A percentile compares a stretch with the other conserved stretches of the same genome.
phyloP scores from a whole-genome alignment of 2,888 invertebrate genomes.

The Synanthedon vespiformis region DNA sequence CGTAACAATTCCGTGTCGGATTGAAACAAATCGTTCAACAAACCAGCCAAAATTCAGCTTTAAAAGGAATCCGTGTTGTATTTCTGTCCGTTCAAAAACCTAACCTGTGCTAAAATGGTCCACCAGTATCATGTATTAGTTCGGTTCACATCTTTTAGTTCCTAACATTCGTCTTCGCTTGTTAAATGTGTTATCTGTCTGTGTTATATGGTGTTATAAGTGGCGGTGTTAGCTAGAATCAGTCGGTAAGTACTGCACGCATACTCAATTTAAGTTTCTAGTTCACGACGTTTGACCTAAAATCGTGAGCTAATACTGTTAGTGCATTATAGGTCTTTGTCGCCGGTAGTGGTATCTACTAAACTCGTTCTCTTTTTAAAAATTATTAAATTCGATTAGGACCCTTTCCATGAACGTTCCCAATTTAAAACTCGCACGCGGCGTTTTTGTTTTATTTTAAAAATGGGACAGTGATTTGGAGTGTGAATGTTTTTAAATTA shows the following conservation, averaged over 20 bases:
- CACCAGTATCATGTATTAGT: constrained; percentile 2
- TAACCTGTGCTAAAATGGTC: constrained; percentile 7
- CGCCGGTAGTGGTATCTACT: neutral
- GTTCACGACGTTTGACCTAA: constrained; percentile 42
- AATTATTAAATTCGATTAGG: neutral
- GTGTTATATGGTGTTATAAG: neutral
- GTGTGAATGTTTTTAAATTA: neutral
- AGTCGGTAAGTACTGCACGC: constrained; percentile 15
- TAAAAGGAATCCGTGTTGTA: neutral
- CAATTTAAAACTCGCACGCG: constrained; percentile 2
- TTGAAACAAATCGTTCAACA: constrained; percentile 11
- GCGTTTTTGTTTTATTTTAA: neutral
- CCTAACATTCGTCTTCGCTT: neutral
- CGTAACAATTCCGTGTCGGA: constrained; percentile 14
- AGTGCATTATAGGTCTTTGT: constrained; percentile 18
- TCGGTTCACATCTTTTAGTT: constrained; percentile 2
- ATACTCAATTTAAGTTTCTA: constrained; percentile 18
- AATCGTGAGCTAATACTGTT: constrained; percentile 49
- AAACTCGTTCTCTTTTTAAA: neutral
- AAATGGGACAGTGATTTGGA: neutral
- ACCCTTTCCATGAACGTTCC: constrained; percentile 7
- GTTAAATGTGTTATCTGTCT: neutral
- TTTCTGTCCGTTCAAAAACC: constrained; percentile 5
- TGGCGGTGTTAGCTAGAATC: constrained; percentile 4
- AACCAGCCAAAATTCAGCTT: constrained; percentile 3